Evolutionary conservation across 1,140 invertebrate genomes (phyloP), one percentile per base, ranked within the genome.

Genomic region (Diachasma alloeum): DNA sequence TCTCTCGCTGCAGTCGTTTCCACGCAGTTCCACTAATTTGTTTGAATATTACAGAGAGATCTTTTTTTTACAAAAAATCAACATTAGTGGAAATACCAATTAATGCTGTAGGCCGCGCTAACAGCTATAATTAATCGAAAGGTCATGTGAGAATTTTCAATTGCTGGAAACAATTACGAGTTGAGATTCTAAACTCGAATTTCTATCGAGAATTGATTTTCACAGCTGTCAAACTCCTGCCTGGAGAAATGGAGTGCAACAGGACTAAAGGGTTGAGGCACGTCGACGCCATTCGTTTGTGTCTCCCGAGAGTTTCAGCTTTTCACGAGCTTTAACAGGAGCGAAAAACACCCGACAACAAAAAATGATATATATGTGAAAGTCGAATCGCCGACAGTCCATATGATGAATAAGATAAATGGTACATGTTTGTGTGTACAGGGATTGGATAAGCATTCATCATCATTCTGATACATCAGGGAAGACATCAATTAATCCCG

Each of bases 231-330:
- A 76, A 72, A 73, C 17, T 63, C 75, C 42, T 22, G 36, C 72
- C 36, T 15, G 42, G 22, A 53, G 53, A 24, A 72, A 39, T 24
- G 72, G 66, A 24, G 69, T 71, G 44, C 39, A 75, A 75, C 19
- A 59, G 46, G 36, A 75, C 26, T 11, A 75, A 39, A 71, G 68
- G 15, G 42, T 48, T 31, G 56, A 46, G 74, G 72, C 77, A 78
- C 77, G 77, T 78, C 59, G 69, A 72, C 42, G 44, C 74, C 44
- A 78, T 78, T 78, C 77, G 77, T 75, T 78, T 72, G 69, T 75
- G 69, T 73, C 77, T 73, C 69, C 66, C 31, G 67, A 67, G 72
- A 63, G 22, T 46, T 63, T 74, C 39, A 17, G 26, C 42, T 70
- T 48, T 46, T 48, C 31, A n/a, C 31, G 22, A 44, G 26, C 19